Evolutionary conservation across 2,797 vertebrate species (phyloP), one percentile per base, ranked within the genome.

Genomic region (Fratercula arctica): DNA sequence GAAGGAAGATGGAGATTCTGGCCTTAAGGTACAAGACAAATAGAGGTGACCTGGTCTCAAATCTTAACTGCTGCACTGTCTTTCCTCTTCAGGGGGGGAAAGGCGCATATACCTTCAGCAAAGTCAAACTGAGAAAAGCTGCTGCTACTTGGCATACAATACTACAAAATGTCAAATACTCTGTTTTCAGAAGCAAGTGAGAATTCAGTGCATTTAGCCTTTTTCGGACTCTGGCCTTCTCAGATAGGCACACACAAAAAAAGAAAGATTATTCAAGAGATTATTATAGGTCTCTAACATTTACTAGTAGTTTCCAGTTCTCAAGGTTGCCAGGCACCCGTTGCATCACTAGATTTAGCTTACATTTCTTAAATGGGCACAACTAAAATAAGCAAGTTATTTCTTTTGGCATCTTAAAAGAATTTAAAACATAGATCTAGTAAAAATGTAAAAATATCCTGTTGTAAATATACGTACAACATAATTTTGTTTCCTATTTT

Each of bases 371-470:
- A 91, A 97, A 93, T 2, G 72, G 72, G 91, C 72, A 89, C 20
- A 35, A 51, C 87, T 83, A 87, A 96, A 96, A 87, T 87, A 93
- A 92, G 53, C 20, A 90, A 70, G 20, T 37, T 90, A 68, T 89
- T 90, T 94, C 26, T 74, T 85, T 48, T 92, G 87, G 92, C 72
- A 90, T 89, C 50, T 59, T 80, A 68, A 45, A 90, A 77, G 64
- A 93, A 87, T 45, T 76, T 35, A 67, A 90, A 93, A 67, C 84
- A 87, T 16, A 76, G 53, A 82, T 76, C 60, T 67, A 76, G 63
- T 7, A 70, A 41, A 41, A 41, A 41, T 72, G 78, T 76, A 79
- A 77, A 91, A 79, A 76, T 51, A 76, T 17, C 31, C 16, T 60
- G 8, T 9, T 87, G 50, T 60, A 84, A 81, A 87, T 51, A 51